phyloP scores from a whole-genome alignment of 2,888 invertebrate species.

The Homarus gammarus region DNA sequence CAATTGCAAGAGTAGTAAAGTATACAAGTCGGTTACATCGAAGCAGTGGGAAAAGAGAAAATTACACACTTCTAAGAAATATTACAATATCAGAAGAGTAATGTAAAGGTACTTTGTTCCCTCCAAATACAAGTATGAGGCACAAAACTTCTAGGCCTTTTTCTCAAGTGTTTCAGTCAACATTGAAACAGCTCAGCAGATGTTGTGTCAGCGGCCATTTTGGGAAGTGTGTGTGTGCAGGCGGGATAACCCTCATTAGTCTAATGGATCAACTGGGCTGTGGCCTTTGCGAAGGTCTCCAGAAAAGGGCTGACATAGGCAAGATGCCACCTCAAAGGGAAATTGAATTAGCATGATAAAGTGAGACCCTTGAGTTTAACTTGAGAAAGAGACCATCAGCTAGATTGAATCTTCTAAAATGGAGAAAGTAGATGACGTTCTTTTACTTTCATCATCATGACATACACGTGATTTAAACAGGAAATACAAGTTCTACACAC shows the following conservation, averaged over 20 bases:
- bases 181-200: conserved; percentile 66
- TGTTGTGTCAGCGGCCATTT: conserved; percentile 61
- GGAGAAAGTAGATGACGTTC: conserved; percentile 69
- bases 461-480: conserved; percentile 73
- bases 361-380: conserved; percentile 69
- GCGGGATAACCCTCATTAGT: conserved; percentile 51
- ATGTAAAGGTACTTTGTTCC: conserved; percentile 75
- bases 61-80: conserved; percentile 74
- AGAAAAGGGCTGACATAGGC: conserved; percentile 48
- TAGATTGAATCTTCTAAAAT: conserved; percentile 73
- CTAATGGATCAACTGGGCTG: conserved; percentile 61
- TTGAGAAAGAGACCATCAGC: conserved; percentile 74
- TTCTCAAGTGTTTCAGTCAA: conserved; percentile 75
- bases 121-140: conserved; percentile 75
- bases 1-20: conserved; percentile 68
- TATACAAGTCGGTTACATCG: conserved; percentile 72
- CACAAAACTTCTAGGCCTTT: conserved; percentile 75
- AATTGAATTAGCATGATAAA: conserved; percentile 63
- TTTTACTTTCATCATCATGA: conserved; percentile 70
- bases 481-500: conserved; percentile 74
- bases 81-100: conserved; percentile 71
- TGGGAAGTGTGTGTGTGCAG: conserved; percentile 67
- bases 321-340: conserved; percentile 60
- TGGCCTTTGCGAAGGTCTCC: conserved; percentile 58
- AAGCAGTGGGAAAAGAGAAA: conserved; percentile 73